phyloP scores from a whole-genome alignment of 2,888 invertebrate genomes.

The Amphipyra tragopoginis region DNA sequence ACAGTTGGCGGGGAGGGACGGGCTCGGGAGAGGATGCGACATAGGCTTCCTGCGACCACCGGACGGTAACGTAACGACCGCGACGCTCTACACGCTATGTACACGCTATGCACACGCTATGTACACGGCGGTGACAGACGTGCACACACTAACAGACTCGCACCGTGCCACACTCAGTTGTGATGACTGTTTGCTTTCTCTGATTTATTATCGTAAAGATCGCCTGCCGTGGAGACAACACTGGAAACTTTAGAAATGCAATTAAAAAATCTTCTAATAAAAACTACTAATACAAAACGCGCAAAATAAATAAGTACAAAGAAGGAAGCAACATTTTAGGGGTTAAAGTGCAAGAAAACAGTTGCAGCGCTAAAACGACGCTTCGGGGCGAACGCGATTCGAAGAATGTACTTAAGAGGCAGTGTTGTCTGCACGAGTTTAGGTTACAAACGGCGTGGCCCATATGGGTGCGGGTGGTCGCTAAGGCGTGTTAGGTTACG shows the following conservation, averaged over 20 bases:
- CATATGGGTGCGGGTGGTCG: constrained; percentile 86
- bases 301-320: constrained; percentile 34
- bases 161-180: constrained; percentile 87
- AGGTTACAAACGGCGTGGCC: constrained; percentile 70
- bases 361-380: constrained; percentile 35
- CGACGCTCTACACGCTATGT: constrained; percentile 57
- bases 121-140: constrained; percentile 66
- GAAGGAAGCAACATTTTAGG: constrained; percentile 50
- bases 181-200: constrained; percentile 86
- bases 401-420: constrained; percentile 1
- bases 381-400: constrained; percentile 19
- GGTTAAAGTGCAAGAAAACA: constrained; percentile 20
- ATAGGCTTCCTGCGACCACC: constrained; percentile 86
- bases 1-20: constrained; percentile 57
- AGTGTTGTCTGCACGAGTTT: constrained; percentile 73
- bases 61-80: constrained; percentile 43
- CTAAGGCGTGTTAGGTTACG: constrained; percentile 77
- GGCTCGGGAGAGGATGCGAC: constrained; percentile 66
- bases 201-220: constrained; percentile 77
- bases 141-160: constrained; percentile 75
- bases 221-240: constrained; percentile 79
- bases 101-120: constrained; percentile 66
- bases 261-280: constrained; percentile 25
- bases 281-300: constrained; percentile 23
- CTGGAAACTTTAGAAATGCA: constrained; percentile 45